phyloP scores from a whole-genome alignment of 2,888 invertebrate genomes.

The Diarsia dahlii region DNA sequence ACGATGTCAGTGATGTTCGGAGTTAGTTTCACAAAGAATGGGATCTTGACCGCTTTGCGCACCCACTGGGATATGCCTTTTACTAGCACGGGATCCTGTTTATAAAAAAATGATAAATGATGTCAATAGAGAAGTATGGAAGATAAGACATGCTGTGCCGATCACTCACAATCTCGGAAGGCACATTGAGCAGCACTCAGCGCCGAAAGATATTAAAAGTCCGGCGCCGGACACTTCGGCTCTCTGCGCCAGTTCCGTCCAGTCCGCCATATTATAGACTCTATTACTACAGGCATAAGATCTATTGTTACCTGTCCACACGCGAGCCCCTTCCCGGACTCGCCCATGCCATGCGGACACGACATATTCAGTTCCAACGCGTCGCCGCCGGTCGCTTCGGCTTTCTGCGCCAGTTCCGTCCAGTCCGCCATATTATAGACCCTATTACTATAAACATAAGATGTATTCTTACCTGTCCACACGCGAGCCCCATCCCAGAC shows the following conservation, averaged over 20 bases:
- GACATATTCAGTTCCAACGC: conserved; percentile 98
- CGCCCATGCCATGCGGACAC: conserved; percentile 99
- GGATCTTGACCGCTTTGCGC: conserved; percentile 95
- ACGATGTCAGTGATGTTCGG: conserved; percentile 99
- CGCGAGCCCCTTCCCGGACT: conserved; percentile 99
- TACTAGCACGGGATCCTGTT: conserved; percentile 97
- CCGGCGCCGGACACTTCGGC: too few relatives aligned
- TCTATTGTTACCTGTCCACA: conserved; percentile 96
- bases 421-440: conserved; percentile 97
- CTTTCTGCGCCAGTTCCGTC: conserved; percentile 94
- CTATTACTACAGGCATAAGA: not conserved
- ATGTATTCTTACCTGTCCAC: too few relatives aligned
- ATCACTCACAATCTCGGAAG: too few relatives aligned
- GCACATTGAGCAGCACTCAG: too few relatives aligned
- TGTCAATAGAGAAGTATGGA: too few relatives aligned
- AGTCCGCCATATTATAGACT: too few relatives aligned
- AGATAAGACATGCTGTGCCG: too few relatives aligned
- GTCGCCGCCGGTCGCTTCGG: conserved; percentile 97
- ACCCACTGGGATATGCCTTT: conserved; percentile 98
- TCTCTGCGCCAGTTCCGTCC: too few relatives aligned
- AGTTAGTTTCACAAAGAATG: conserved; percentile 99
- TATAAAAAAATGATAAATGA: too few relatives aligned
- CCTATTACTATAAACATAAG: too few relatives aligned
- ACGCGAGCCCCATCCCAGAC: conserved; percentile 99
- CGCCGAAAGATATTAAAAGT: too few relatives aligned